Base-by-base conservation (phyloP, 1,140 invertebrate genomes). In the Drosophila fuyamai region DNA sequence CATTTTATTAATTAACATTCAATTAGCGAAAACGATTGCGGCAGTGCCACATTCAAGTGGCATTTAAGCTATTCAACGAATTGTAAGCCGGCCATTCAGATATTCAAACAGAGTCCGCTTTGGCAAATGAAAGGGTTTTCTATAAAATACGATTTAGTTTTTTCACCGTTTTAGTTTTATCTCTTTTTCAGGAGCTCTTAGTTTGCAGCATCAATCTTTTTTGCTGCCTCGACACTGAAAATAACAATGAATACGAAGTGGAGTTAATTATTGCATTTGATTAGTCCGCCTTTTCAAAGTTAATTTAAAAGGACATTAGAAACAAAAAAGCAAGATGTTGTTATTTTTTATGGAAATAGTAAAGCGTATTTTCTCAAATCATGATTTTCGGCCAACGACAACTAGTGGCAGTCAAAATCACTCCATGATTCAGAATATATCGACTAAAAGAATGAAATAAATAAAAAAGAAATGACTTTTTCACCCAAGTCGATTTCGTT, bases 1-100 rank as follows among this genome's bases (percentile, higher is more conserved):
- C 41, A 44, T 76, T 65, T 61, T 47, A 79, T 86, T 88, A 86
- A 88, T 86, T 77, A 83, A 83, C 83, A 82, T 82, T 88, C 79
- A 86, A 88, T 88, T 88, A 83, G 83, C 77, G 61, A 47, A 68
- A 68, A 40, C 55, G 50, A 82, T 66, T 62, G 56, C 48, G 38
- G 56, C 32, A 50, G 50, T 32, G 27, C 27, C 14, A 13, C 71
- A 62, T 57, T 65, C 41, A 63, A 85, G 70, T 54, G 71, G 58
- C 82, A 61, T 82, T 86, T 63, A 76, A 63, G 47, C 51, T 41
- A 79, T 71, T 86, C 48, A 71, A 23, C 5, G 60, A 14, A 18
- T 38, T 44, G 18, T 35, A 14, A 38, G 32, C 35, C 29, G 23
- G 18, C 68, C 43, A 75, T 75, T 63, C 57, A 73, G 41, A 55